Conservation (phyloP, 2,797 vertebrate species). For the Phrynocephalus guinanensis region DNA sequence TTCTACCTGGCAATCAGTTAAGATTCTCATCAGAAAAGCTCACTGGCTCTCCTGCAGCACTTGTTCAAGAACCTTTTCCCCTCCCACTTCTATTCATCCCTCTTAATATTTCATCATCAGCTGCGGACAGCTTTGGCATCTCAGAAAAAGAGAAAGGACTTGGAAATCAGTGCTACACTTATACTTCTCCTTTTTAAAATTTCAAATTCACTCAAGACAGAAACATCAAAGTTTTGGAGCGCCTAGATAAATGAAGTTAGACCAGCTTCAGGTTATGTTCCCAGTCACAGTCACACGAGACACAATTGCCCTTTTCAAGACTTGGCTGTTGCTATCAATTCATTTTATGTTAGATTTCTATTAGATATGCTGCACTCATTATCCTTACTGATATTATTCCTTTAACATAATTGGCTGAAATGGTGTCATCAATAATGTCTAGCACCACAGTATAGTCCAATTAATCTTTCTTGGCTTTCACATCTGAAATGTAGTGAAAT, state of each 20-base stretch:
- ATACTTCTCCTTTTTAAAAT: background rate
- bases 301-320: slow-evolving; percentile 13
- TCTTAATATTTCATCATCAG: slow-evolving; percentile 9
- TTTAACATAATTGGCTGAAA: slow-evolving; percentile 34
- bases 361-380: slow-evolving; percentile 13
- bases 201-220: background rate
- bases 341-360: slow-evolving; percentile 28
- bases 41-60: background rate
- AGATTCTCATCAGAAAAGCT: background rate
- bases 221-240: slow-evolving; percentile 5
- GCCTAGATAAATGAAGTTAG: slow-evolving; percentile 12
- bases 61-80: background rate
- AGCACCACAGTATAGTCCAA: slow-evolving; percentile 9
- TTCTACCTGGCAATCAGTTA: background rate
- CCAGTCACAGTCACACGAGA: background rate
- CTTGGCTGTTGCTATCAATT: slow-evolving; percentile 27
- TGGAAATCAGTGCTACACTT: background rate
- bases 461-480: slow-evolving; percentile 26
- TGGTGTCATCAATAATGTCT: slow-evolving; percentile 19
- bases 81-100: background rate
- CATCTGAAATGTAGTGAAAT: slow-evolving; percentile 26
- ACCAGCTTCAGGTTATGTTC: background rate
- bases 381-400: slow-evolving; percentile 19
- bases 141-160: background rate
- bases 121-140: background rate